Conservation (phyloP, 1,140 invertebrate genomes). For the Drosophila grimshawi region DNA sequence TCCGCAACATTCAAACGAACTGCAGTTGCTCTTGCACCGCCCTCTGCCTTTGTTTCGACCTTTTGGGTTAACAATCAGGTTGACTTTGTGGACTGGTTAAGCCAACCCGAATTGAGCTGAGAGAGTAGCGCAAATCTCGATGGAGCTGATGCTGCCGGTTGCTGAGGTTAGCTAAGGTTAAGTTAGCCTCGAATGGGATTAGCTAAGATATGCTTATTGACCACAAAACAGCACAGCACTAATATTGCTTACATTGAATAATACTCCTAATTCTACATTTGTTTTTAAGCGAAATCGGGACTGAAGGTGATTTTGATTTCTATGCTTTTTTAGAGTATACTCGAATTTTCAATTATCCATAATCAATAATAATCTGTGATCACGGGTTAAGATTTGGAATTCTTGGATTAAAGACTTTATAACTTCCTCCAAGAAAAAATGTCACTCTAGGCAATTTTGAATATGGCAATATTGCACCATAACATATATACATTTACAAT, state of each 20-base stretch:
- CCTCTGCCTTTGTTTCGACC: not conserved
- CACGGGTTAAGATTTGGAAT: no score
- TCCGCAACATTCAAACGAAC: conserved; percentile 13
- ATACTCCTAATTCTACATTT: not conserved
- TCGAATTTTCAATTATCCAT: no score
- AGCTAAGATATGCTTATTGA: conserved; percentile 21
- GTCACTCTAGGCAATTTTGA: no score
- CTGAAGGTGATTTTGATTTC: not conserved
- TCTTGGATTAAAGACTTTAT: no score
- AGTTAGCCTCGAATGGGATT: not conserved
- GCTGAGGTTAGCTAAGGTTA: conserved; percentile 49
- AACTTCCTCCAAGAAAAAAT: no score
- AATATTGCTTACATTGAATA: conserved; percentile 1
- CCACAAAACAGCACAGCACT: not conserved
- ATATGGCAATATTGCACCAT: no score
- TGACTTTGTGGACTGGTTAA: conserved; percentile 22
- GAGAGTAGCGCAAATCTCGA: conserved; percentile 32
- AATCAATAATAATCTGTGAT: no score
- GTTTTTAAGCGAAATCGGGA: not conserved
- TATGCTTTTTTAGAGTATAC: not conserved
- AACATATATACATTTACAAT: not conserved
- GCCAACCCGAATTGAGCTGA: conserved; percentile 23
- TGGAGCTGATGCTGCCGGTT: conserved; percentile 48
- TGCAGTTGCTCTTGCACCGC: conserved; percentile 5
- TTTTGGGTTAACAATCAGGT: conserved; percentile 9